Base-by-base conservation (phyloP, 2,888 invertebrate species). In the Pandemis heparana region DNA sequence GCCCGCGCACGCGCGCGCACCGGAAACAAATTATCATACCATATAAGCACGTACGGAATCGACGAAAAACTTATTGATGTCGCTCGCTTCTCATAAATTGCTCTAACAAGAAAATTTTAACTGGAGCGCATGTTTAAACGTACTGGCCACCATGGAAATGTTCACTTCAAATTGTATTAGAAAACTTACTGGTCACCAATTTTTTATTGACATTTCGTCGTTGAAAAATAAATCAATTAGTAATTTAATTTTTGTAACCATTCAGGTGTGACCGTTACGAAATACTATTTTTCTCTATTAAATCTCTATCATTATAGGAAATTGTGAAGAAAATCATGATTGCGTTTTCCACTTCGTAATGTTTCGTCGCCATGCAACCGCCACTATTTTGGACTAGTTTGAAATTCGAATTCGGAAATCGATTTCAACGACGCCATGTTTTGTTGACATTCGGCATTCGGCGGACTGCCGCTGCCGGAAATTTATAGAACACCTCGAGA, bases 21-120 rank as follows among this genome's bases (percentile, higher is more conserved):
- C 94, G 94, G 94, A 94, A 92, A 94, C 90, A 94, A 94, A 94
- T 94, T 94, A 94, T 93, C 94, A 94, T 94, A 92, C 84, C 94
- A 92, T 94, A 92, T 93, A 93, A 85, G 93, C 86, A 83, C 86
- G 89, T 87, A 90, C 84, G 85, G 89, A 92, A 93, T 90, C 82
- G 85, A 89, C 89, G 90, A 92, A 93, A 92, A 92, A 87, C 84
- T 89, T 89, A 93, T 93, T 91, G 90, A 92, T 91, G 92, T 88
- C 90, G 88, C 86, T 87, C 86, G 82, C 85, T 84, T 79, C 85
- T 89, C 91, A 93, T 90, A 91, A 91, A 92, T 93, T 87, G 90
- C 87, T 89, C 88, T 90, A 89, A 89, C 85, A 83, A 88, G 90
- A 90, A 92, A 92, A 90, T 86, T 82, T 87, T 84, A 70, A 75